These are phyloP conservation scores for Agonopterix arenella DNA, from an alignment of 2,888 invertebrate genomes.

Conservation along the genomic window DNA sequence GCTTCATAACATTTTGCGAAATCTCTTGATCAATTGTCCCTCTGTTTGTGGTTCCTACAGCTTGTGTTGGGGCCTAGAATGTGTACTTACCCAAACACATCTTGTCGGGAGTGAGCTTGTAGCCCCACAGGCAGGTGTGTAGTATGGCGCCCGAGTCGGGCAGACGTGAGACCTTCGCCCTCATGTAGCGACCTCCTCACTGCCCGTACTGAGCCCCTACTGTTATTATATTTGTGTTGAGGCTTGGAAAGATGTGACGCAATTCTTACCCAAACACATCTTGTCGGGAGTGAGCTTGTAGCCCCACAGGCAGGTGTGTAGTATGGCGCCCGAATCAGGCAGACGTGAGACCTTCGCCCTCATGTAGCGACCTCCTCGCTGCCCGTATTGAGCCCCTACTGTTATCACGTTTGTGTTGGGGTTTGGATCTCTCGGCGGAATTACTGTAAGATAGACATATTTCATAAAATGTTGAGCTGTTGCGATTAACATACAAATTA, in stretches of 20 bases:
- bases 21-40: too few relatives aligned
- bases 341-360: slow-evolving; percentile 40
- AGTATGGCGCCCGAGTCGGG: slow-evolving; percentile 36
- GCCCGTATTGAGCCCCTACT: slow-evolving; percentile 64
- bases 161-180: slow-evolving; percentile 39
- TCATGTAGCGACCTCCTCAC: slow-evolving; percentile 42
- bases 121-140: slow-evolving; percentile 84
- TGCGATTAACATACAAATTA: too few relatives aligned
- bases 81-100: slow-evolving; percentile 70
- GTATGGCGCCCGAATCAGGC: slow-evolving; percentile 33
- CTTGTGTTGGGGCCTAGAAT: too few relatives aligned
- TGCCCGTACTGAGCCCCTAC: slow-evolving; percentile 66
- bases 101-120: slow-evolving; percentile 83
- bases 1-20: too few relatives aligned
- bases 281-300: slow-evolving; percentile 85
- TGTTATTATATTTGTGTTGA: slow-evolving; percentile 51
- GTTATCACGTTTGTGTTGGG: slow-evolving; percentile 54
- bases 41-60: too few relatives aligned
- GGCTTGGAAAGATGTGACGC: neutral
- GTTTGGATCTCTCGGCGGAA: neutral
- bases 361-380: slow-evolving; percentile 44
- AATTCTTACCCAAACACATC: slow-evolving; percentile 70
- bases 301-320: slow-evolving; percentile 82
- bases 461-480: too few relatives aligned
- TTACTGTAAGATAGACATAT: neutral